Evolutionary conservation across 2,888 invertebrate species (phyloP), one percentile per base, ranked within the genome.

Genomic region (Papilio elwesi): DNA sequence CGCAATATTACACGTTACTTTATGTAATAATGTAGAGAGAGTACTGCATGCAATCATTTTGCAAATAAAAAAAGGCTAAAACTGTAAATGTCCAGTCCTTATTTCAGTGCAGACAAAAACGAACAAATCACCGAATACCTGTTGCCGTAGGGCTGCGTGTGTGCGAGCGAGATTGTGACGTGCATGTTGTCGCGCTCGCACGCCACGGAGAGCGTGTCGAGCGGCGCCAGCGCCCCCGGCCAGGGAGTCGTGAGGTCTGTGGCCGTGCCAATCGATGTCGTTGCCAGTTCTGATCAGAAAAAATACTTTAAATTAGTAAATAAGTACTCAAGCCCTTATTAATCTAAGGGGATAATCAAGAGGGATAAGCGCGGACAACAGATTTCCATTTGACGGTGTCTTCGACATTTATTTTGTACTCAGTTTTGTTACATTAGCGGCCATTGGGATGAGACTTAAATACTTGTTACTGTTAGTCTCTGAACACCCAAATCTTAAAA

Each of bases 111-210:
- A 66, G 68, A 65, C 72, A 70, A 51, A 74, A 72, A 74, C n/a
- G 49, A 62, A 64, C n/a, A 69, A 65, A 57, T 59, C 49, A 68
- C 69, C 26, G 73, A 71, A 63, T 68, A 83, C 84, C 84, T 84
- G 77, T 84, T 83, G 62, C 74, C 81, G 74, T 82, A 80, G 13
- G 79, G 63, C 59, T 79, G 75, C 66, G 82, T 72, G 71, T 80
- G 80, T 2, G 88, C 85, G 71, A 91, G 91, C 5, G 91, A 86
- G 84, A 94, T 85, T 74, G 92, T 92, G 81, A 94, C 88, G 70
- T 92, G 91, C 94, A 94, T 94, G 86, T 87, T 90, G 83, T 94
- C 94, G 75, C 88, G 85, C 79, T 93, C 93, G 82, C 94, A 93
- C 81, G 89, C 84, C 48, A 94, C 91, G 4, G 90, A 81, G 43